Conservation (phyloP, 2,113 vertebrate species). For the Marmota flaviventris region DNA sequence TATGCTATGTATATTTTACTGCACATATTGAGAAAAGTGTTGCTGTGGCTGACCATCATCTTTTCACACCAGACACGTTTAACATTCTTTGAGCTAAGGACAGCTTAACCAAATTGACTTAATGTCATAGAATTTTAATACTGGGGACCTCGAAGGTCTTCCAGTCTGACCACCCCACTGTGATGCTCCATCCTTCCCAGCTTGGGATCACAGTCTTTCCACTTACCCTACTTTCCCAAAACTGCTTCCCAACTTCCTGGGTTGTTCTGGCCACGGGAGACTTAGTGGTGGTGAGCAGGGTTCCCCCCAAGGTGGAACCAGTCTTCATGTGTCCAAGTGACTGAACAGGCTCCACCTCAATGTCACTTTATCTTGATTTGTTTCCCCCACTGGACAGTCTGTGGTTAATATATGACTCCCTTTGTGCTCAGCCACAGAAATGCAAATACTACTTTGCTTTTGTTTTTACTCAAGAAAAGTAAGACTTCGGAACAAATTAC, state of each 20-base stretch:
- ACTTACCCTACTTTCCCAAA: neutral
- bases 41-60: neutral
- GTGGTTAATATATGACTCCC: neutral
- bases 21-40: neutral
- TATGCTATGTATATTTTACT: neutral
- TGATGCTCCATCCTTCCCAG: neutral
- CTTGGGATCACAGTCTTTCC: neutral
- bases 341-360: neutral
- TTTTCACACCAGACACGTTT: neutral
- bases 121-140: neutral
- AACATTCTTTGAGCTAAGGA: neutral
- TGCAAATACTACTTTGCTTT: neutral
- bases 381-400: neutral
- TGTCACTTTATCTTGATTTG: neutral
- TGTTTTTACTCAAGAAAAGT: neutral
- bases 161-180: neutral
- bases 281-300: neutral
- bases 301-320: neutral
- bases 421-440: neutral
- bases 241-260: neutral
- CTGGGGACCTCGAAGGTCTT: neutral
- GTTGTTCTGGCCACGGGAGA: neutral
- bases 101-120: neutral
- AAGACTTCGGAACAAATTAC: neutral
- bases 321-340: neutral